Evolutionary conservation across 2,797 vertebrate genomes (phyloP), one percentile per base, ranked within the genome.

Genomic region (Remorina albescens): DNA sequence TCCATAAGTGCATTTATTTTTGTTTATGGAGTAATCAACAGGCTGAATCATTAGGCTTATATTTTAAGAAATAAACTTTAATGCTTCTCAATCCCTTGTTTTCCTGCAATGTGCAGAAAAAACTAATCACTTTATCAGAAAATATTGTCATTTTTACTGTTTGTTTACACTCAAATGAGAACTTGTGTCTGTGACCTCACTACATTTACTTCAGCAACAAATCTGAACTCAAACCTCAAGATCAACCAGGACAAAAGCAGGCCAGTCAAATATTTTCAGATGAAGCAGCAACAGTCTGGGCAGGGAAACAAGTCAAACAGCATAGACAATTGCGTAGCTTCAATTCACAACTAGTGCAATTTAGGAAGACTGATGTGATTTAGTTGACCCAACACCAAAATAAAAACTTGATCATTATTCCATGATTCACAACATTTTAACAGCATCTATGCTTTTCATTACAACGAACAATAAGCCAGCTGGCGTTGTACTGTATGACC

Each of bases 351-450:
- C 42, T 13, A 6, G 0, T 23, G 26, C 13, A 8, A 37, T 21
- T 63, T 25, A 36, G 41, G 9, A 65, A 74, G 23, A 65, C 37
- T 13, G n/a, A 47, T n/a, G 25, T n/a, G 15, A 53, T 51, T 49
- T 32, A 51, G 19, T 12, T 30, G 55, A 73, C 41, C 6, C 25
- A 53, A 50, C 13, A 16, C 12, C 41, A 53, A 37, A 32, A 2
- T 15, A 19, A 26, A 46, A 47, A 37, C 7, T 21, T 57, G 4
- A 11, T 57, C 7, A 53, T 30, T 25, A 3, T 21, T 6, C 26
- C 21, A 18, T 37, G 1, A 12, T 42, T 64, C 18, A 59, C 53
- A 50, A 18, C 46, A 62, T 50, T 36, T 21, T 23, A 34, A 47
- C 23, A 21, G 32, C 10, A 51, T 23, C 6, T 12, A 25, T 21